These are phyloP conservation scores for Odontothrips loti DNA, from an alignment of 2,888 invertebrate genomes.

Conservation along the genomic window DNA sequence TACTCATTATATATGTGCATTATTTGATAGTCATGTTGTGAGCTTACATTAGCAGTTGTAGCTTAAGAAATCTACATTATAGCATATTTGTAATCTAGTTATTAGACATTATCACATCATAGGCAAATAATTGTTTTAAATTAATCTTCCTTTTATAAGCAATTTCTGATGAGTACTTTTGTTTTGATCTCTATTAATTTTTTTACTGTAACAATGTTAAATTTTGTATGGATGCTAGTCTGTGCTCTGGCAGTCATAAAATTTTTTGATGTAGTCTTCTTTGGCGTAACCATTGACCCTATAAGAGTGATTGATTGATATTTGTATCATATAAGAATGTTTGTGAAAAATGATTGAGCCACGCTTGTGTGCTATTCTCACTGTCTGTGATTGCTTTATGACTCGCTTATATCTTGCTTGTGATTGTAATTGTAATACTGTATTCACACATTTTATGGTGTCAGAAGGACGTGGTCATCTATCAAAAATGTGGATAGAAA, in stretches of 20 bases:
- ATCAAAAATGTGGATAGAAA: neutral
- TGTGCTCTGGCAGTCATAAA: neutral
- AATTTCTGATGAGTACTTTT: conserved; percentile 1
- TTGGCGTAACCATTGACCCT: neutral
- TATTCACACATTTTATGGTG: neutral
- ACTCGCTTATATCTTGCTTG: conserved; percentile 22
- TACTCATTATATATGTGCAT: neutral
- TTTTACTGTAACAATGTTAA: conserved; percentile 2
- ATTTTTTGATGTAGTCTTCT: neutral
- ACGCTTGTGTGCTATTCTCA: conserved; percentile 24
- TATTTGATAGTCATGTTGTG: conserved; percentile 1
- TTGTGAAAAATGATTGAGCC: conserved; percentile 17
- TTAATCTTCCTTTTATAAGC: neutral
- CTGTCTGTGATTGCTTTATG: conserved; percentile 24
- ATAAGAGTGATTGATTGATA: conserved; percentile 18
- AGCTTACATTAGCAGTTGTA: conserved; percentile 2
- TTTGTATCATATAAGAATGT: conserved; percentile 18
- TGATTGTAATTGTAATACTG: conserved; percentile 18
- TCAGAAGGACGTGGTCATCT: neutral
- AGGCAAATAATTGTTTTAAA: neutral
- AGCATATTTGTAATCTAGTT: neutral
- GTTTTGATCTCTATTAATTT: conserved; percentile 22
- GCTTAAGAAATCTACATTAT: neutral
- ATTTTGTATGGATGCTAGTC: conserved; percentile 1
- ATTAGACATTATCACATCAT: neutral